A percentile compares a stretch with the other conserved stretches of the same genome.
Evolutionary conservation across 1,140 invertebrate genomes (phyloP).

Genomic region (Pseudoatta argentina): DNA sequence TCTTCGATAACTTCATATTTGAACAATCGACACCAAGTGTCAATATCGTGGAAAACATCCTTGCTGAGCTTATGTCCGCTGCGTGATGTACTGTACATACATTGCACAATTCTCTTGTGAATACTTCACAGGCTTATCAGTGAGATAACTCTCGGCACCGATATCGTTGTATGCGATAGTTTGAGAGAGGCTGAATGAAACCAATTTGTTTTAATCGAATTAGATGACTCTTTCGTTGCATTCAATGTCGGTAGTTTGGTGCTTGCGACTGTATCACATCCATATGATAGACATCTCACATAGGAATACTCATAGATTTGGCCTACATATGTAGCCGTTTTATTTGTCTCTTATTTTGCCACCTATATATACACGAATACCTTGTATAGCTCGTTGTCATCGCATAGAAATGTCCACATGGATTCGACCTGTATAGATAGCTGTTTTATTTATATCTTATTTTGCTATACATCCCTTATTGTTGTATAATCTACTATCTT

Average conservation of each 20-base stretch:
- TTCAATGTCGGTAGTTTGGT: slow-evolving; percentile 60
- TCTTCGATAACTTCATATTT: neutral
- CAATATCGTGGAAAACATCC: slow-evolving; percentile 32
- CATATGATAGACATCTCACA: slow-evolving; percentile 32
- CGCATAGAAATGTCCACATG: neutral
- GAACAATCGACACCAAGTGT: neutral
- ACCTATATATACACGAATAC: slow-evolving; percentile 5
- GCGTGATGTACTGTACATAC: slow-evolving; percentile 47
- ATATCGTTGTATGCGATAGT: slow-evolving; percentile 11
- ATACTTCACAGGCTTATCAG: slow-evolving; percentile 58
- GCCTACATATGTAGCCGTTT: slow-evolving; percentile 38
- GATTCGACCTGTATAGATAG: slow-evolving; percentile 28
- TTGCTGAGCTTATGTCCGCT: slow-evolving; percentile 56
- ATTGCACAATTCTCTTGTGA: slow-evolving; percentile 66
- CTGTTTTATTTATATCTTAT: slow-evolving; percentile 61
- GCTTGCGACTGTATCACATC: slow-evolving; percentile 56
- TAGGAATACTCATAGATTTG: slow-evolving; percentile 34
- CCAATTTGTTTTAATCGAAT: slow-evolving; percentile 27
- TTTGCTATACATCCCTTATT: slow-evolving; percentile 44
- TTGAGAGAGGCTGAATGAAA: slow-evolving; percentile 41
- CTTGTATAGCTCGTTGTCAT: slow-evolving; percentile 22
- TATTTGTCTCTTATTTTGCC: slow-evolving; percentile 67
- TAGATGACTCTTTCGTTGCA: slow-evolving; percentile 38
- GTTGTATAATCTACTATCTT: slow-evolving; percentile 15
- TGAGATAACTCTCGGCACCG: slow-evolving; percentile 27